Conservation (phyloP, 2,797 vertebrate genomes). For the Lycodopsis pacificus region DNA sequence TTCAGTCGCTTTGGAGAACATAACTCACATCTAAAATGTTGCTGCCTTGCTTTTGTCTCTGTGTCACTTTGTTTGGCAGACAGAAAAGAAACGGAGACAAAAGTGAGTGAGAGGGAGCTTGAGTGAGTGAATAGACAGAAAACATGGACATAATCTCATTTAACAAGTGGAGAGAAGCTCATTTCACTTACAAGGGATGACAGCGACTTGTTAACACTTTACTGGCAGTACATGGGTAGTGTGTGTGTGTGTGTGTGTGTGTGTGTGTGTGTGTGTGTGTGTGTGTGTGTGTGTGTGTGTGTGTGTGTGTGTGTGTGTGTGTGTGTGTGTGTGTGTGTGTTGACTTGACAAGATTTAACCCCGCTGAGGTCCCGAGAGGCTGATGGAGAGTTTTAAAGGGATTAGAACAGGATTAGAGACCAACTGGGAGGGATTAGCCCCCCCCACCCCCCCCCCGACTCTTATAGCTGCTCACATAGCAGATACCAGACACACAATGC, state of each 20-base stretch:
- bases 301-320: slow-evolving; percentile 15
- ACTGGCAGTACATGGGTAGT: background rate
- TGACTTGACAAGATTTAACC: slow-evolving; percentile 64
- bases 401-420: slow-evolving; percentile 78
- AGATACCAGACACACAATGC: slow-evolving; percentile 48
- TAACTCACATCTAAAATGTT: background rate
- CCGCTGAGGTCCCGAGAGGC: slow-evolving; percentile 62
- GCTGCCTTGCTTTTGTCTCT: background rate
- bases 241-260: slow-evolving; percentile 16
- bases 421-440: slow-evolving; percentile 75
- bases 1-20: background rate
- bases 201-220: slow-evolving; percentile 22
- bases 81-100: background rate
- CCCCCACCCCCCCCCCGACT: slow-evolving; percentile 28
- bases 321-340: slow-evolving; percentile 28
- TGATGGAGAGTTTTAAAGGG: slow-evolving; percentile 78
- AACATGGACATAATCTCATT: slow-evolving; percentile 32
- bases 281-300: slow-evolving; percentile 27
- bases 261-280: slow-evolving; percentile 24
- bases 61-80: background rate
- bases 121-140: slow-evolving; percentile 11
- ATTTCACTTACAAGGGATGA: slow-evolving; percentile 43
- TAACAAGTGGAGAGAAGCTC: slow-evolving; percentile 25
- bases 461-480: slow-evolving; percentile 66
- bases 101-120: background rate